Conservation (phyloP, 64 coral and sea anemone species). For the Exaiptasia diaphana region DNA sequence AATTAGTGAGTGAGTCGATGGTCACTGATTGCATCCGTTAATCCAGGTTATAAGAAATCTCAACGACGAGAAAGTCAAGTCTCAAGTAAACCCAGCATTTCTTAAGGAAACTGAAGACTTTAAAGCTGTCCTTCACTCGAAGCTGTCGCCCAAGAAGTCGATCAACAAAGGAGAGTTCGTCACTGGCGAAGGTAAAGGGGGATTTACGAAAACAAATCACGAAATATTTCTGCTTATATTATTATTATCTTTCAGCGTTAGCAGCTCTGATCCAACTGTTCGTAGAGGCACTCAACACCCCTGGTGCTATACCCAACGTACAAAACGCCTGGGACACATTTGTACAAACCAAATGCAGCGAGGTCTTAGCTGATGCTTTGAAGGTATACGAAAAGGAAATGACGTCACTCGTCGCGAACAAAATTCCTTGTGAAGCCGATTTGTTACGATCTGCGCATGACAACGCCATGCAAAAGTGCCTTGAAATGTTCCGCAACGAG, state of each 20-base stretch:
- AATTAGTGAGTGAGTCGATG: too few species aligned
- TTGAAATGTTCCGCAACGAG: conserved; percentile 13
- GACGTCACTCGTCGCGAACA: conserved; percentile 11
- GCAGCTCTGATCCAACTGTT: conserved; percentile 56
- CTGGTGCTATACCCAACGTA: conserved; percentile 70
- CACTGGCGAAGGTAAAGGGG: conserved; percentile 60
- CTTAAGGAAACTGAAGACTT: conserved; percentile 55
- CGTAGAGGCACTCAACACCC: conserved; percentile 66
- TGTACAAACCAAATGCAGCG: conserved; percentile 54
- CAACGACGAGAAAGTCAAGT: conserved; percentile 37
- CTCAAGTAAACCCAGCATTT: conserved; percentile 57
- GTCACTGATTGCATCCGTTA: too few species aligned
- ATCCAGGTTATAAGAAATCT: conserved; percentile 2
- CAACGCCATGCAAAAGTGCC: conserved; percentile 7
- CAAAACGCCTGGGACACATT: conserved; percentile 67
- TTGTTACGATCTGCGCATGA: conserved; percentile 50
- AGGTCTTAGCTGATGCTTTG: conserved; percentile 9
- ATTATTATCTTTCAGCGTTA: conserved; percentile 32
- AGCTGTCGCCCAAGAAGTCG: conserved; percentile 49
- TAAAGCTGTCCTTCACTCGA: conserved; percentile 29
- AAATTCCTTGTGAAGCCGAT: conserved; percentile 47
- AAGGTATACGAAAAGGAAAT: conserved; percentile 29
- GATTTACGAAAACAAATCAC: too few species aligned
- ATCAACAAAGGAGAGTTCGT: conserved; percentile 61
- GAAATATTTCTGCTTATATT: background rate